Base-by-base conservation (phyloP, 2,888 invertebrate species). In the Labia minor region DNA sequence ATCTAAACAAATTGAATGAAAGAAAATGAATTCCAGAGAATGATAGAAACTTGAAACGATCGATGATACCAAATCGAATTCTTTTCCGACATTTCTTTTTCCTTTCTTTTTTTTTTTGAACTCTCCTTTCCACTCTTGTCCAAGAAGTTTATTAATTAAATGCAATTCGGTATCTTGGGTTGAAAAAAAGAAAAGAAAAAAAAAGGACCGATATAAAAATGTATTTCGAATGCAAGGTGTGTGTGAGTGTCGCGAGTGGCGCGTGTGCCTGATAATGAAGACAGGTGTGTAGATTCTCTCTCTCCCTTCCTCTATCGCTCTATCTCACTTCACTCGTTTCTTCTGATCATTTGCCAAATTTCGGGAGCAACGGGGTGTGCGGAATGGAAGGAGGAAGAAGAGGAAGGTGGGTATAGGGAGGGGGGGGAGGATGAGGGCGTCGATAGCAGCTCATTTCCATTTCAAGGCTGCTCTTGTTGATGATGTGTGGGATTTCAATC, bases 201-300 rank as follows among this genome's bases (percentile, higher is more conserved):
- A n/a, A 33, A 33, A 33, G 11, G 11, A 11, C 33, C 49, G 49
- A 49, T 49, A 49, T 49, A 49, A 49, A 49, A 49, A 49, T 49
- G 49, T 49, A 49, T 49, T 49, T 49, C 49, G 16, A 16, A 49
- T 49, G 49, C 49, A 49, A 49, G 49, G 49, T 49, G 49, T 49
- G 49, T 49, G 49, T 49, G 49, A 49, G 49, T 49, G 49, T 49
- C 49, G 49, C 49, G 49, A 49, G 49, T 49, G 49, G 49, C 49
- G 49, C 49, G 49, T 49, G 49, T 49, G 49, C 49, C 49, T 49
- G 49, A 49, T 49, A 49, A 49, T 49, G 49, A 49, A 49, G 49
- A 49, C 49, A 49, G 49, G 49, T 49, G 49, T 49, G 49, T 49
- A 14, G 3, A 14, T 49, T 49, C 16, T 49, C 49, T 49, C 8